phyloP scores from a whole-genome alignment of 2,113 vertebrate species.

The Lycocorax pyrrhopterus region DNA sequence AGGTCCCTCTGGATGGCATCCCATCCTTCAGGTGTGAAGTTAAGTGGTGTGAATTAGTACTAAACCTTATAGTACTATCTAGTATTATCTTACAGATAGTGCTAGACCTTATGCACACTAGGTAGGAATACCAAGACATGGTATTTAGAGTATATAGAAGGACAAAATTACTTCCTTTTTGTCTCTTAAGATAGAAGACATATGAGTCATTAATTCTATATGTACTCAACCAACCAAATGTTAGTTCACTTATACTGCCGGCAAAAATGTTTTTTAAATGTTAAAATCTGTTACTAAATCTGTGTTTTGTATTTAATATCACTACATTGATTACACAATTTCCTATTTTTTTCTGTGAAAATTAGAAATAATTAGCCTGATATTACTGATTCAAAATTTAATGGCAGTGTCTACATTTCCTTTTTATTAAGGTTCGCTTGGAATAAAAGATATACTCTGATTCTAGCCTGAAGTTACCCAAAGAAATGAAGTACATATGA shows the following conservation, averaged over 20 bases:
- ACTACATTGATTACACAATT: background rate
- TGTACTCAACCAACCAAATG: background rate
- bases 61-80: background rate
- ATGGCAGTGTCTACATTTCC: background rate
- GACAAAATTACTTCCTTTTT: background rate
- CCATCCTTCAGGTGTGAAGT: background rate
- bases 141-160: constrained; percentile 5
- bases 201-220: background rate
- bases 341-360: background rate
- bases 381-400: background rate
- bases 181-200: background rate
- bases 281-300: constrained; percentile 37
- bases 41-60: background rate
- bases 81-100: background rate
- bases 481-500: background rate
- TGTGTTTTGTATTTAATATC: background rate
- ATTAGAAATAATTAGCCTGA: background rate
- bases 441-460: background rate
- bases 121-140: background rate
- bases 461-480: background rate
- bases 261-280: constrained; percentile 22
- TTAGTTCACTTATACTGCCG: background rate
- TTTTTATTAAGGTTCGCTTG: background rate
- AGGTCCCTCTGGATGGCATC: background rate
- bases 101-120: background rate